Conservation (phyloP, 2,113 vertebrate genomes). For the Arvicanthis niloticus region DNA sequence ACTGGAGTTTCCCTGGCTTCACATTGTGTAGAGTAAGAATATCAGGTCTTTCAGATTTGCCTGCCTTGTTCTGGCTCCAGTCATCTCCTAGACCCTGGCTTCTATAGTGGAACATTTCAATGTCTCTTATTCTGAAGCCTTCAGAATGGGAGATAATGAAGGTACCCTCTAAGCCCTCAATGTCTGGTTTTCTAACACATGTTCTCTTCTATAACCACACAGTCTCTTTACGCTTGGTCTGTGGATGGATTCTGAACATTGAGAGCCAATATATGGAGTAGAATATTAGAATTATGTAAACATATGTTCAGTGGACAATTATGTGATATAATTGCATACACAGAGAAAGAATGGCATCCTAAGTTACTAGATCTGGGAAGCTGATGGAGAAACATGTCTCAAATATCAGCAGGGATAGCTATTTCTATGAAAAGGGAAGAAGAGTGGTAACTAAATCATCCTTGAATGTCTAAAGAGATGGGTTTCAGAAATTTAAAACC, state of each 20-base stretch:
- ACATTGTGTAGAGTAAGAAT: neutral
- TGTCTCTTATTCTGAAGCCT: neutral
- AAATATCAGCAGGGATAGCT: neutral
- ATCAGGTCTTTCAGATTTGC: neutral
- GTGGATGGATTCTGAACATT: constrained; percentile 1
- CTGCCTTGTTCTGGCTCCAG: too few species aligned
- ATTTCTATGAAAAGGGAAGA: neutral
- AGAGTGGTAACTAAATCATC: neutral
- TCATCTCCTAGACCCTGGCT: neutral
- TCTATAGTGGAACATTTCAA: neutral
- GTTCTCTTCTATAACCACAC: neutral
- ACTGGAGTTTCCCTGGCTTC: neutral
- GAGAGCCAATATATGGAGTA: neutral
- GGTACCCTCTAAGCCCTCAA: neutral
- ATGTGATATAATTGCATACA: neutral
- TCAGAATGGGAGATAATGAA: neutral
- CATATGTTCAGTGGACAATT: neutral
- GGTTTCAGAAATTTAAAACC: neutral
- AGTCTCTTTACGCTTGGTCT: neutral
- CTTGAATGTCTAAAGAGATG: neutral
- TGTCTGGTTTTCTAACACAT: neutral
- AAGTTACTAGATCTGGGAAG: neutral
- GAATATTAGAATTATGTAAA: neutral
- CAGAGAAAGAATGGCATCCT: neutral
- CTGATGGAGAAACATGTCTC: neutral